These are phyloP conservation scores for Hyphantria cunea DNA, from an alignment of 1,140 invertebrate species.

Conservation along the genomic window DNA sequence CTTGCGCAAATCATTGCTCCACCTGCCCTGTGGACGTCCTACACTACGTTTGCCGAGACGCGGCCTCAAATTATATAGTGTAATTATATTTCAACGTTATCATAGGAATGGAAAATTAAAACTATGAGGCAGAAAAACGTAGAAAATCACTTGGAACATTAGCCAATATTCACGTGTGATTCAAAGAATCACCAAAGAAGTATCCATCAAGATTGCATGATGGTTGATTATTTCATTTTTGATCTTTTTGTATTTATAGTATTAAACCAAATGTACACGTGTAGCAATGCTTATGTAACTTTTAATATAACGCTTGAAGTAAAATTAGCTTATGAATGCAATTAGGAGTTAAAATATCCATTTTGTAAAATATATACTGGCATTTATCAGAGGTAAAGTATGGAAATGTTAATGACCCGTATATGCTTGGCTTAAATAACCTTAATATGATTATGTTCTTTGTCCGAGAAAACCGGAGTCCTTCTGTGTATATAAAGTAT, in stretches of 20 bases:
- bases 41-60: too few species aligned
- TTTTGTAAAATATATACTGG: constrained; percentile 6
- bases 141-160: background rate
- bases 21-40: too few species aligned
- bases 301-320: background rate
- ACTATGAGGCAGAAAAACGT: too few species aligned
- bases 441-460: constrained; percentile 31
- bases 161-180: constrained; percentile 22
- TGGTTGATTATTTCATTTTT: constrained; percentile 37
- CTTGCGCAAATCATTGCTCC: too few species aligned
- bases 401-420: constrained; percentile 18
- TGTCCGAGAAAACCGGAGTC: constrained; percentile 41
- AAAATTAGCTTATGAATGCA: background rate
- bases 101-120: too few species aligned
- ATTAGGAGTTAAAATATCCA: background rate
- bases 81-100: too few species aligned
- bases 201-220: constrained; percentile 47
- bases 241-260: constrained; percentile 35
- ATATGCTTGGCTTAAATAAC: constrained; percentile 27
- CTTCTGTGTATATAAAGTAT: constrained; percentile 59
- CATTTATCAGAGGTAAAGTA: constrained; percentile 25
- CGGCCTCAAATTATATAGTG: too few species aligned
- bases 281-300: constrained; percentile 16
- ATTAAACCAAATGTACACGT: constrained; percentile 53
- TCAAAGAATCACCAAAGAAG: constrained; percentile 42